Evolutionary conservation across 2,113 vertebrate species (phyloP).

Genomic region (Cavia aperea): DNA sequence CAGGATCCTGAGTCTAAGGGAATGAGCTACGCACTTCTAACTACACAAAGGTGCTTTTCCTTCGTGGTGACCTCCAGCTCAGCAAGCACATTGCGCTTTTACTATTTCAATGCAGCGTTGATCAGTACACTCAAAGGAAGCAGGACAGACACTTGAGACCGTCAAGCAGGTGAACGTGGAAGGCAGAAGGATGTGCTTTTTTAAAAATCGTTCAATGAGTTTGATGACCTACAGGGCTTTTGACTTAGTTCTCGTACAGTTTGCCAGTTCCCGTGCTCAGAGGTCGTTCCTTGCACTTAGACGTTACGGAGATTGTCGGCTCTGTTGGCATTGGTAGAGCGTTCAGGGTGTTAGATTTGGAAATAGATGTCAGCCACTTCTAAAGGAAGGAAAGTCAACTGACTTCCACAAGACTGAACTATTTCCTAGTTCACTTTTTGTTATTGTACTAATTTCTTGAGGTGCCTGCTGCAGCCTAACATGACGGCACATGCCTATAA

Average conservation of each 20-base stretch:
- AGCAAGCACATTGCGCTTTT: neutral
- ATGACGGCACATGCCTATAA: neutral
- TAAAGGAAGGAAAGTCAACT: neutral
- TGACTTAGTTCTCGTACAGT: neutral
- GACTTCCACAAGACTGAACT: neutral
- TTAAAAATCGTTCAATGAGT: neutral
- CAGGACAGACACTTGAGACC: conserved; percentile 16
- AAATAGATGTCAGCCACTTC: neutral
- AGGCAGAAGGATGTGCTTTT: neutral
- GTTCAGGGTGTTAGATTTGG: neutral
- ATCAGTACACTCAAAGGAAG: neutral
- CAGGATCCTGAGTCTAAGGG: neutral
- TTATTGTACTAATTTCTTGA: neutral
- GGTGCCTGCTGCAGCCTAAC: neutral
- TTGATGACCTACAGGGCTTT: neutral
- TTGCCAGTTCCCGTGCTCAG: neutral
- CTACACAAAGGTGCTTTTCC: neutral
- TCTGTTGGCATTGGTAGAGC: neutral
- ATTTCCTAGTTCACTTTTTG: neutral
- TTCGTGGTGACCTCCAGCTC: neutral
- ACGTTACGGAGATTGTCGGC: neutral
- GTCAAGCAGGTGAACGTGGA: neutral
- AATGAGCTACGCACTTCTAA: neutral
- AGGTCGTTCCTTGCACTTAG: neutral
- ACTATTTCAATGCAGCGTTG: conserved; percentile 23